Conservation (phyloP, 2,113 vertebrate species). For the Carollia perspicillata region DNA sequence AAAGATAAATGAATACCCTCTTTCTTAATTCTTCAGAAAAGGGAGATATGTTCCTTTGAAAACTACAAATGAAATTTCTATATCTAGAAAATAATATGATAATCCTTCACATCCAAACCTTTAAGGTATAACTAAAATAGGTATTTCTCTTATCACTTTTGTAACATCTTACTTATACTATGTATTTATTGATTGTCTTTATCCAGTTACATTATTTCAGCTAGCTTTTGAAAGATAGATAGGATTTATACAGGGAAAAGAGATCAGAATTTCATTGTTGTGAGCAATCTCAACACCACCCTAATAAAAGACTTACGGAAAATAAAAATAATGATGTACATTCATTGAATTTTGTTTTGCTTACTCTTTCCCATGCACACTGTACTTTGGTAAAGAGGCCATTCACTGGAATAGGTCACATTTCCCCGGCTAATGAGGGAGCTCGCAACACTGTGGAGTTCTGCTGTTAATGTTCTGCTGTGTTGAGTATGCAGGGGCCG, state of each 20-base stretch:
- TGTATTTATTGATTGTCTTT: background rate
- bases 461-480: background rate
- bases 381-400: background rate
- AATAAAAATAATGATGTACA: conserved; percentile 9
- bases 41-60: background rate
- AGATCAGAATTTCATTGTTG: background rate
- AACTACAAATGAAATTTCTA: background rate
- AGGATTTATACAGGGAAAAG: background rate
- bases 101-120: background rate
- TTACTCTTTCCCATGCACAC: background rate
- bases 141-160: background rate
- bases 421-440: background rate
- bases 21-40: conserved; percentile 11
- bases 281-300: background rate
- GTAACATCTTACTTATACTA: background rate
- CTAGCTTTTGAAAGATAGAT: background rate
- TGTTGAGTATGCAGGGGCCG: background rate
- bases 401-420: background rate
- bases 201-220: background rate
- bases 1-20: background rate
- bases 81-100: background rate
- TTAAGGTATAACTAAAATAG: background rate
- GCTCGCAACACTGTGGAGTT: background rate
- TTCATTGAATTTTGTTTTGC: background rate
- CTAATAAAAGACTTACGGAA: background rate